Base-by-base conservation (phyloP, 2,888 invertebrate genomes). In the Drosophila pseudotakahashii region DNA sequence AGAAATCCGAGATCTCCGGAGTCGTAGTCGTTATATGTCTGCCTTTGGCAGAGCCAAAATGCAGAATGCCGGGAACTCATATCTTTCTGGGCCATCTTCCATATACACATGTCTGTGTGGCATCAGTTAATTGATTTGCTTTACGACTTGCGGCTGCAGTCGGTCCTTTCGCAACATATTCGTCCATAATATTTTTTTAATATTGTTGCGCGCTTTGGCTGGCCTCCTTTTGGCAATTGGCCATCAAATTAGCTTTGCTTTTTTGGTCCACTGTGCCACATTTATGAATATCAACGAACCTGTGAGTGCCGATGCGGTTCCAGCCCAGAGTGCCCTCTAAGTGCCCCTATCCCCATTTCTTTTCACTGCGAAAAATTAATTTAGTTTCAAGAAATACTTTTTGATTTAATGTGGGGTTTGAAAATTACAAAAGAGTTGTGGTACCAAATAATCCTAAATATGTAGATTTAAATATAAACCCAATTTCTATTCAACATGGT, bases 201-300 rank as follows among this genome's bases (percentile, higher is more conserved):
- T 85, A 85, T 82, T 75, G 78, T 79, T 69, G 79, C 62, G 71
- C 73, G 57, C 72, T 66, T 71, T 45, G 62, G 39, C 48, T 36
- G 59, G 23, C 44, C 53, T 39, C 53, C 62, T 70, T 68, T 80
- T 86, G 82, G 86, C 82, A 86, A 81, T 77, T 77, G 83, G 83
- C 82, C 86, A 82, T 83, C 77, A 79, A 82, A 82, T 80, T 86
- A 83, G 81, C 75, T 75, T 59, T 69, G 55, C 52, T 71, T 63
- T 63, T 79, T 75, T 70, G 78, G 80, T 79, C 86, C 82, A 83
- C 81, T 82, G 82, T 82, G 77, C 82, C 86, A 82, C 86, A 82
- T 82, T 82, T 82, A 82, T 82, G 81, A 82, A 82, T 85, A 85
- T 85, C 81, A 82, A 77, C 69, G 75, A 75, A 73, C 53, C 68